These are phyloP conservation scores for Cyclina sinensis DNA, from an alignment of 1,140 invertebrate genomes.

Conservation along the genomic window DNA sequence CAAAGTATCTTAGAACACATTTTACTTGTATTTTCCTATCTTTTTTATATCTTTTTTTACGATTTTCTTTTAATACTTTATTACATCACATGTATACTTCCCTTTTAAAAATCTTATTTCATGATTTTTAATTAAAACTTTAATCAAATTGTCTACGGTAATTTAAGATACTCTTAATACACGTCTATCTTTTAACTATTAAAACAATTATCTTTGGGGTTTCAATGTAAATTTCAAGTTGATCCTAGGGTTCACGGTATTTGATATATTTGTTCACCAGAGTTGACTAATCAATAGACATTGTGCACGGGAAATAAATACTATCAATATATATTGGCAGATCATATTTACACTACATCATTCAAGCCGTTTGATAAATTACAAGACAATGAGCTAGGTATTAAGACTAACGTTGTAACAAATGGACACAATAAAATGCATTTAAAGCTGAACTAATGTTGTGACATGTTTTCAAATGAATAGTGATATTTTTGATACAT, in stretches of 20 bases:
- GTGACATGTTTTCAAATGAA: too few species aligned
- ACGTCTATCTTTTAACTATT: not conserved
- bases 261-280: conserved; percentile 16
- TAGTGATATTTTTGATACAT: too few species aligned
- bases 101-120: too few species aligned
- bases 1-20: too few species aligned
- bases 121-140: too few species aligned
- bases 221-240: not conserved
- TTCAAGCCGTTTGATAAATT: not conserved
- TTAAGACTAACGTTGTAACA: not conserved
- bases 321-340: conserved; percentile 35
- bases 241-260: not conserved
- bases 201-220: not conserved
- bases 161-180: too few species aligned
- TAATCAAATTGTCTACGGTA: too few species aligned
- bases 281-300: conserved; percentile 12
- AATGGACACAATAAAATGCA: too few species aligned
- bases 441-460: too few species aligned
- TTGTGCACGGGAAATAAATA: not conserved
- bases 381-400: not conserved
- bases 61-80: too few species aligned
- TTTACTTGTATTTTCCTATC: too few species aligned
- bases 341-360: conserved; percentile 9
- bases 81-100: not conserved
- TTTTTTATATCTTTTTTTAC: too few species aligned